These are phyloP conservation scores for Nyctibius grandis DNA, from an alignment of 2,797 vertebrate genomes.

Conservation along the genomic window DNA sequence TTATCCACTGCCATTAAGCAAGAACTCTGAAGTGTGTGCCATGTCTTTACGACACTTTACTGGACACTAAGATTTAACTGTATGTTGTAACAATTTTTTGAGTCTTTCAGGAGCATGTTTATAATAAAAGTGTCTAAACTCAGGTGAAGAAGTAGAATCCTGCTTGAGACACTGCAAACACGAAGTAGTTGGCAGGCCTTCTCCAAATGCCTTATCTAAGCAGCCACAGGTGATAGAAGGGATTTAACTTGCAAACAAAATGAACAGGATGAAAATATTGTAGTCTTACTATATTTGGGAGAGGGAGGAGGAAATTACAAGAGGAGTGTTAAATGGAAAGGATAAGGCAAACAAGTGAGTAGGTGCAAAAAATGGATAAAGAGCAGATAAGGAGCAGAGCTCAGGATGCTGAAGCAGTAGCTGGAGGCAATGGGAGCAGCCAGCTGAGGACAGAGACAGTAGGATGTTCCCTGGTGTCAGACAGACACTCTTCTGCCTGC, in stretches of 20 bases:
- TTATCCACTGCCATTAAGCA: background rate
- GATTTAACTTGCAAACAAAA: background rate
- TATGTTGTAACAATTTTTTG: rapidly evolving
- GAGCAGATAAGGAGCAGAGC: background rate
- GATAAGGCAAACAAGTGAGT: background rate
- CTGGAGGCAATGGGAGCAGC: background rate
- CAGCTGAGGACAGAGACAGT: background rate
- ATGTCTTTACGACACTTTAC: background rate
- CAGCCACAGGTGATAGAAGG: background rate
- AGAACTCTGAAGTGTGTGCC: background rate
- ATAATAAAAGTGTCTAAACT: background rate
- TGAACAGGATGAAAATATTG: background rate
- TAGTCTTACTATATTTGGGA: background rate
- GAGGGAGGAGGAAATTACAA: background rate
- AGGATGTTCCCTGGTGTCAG: background rate
- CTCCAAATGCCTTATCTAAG: background rate
- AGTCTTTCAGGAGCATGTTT: background rate
- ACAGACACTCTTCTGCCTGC: background rate
- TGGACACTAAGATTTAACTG: background rate
- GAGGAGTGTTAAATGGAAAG: background rate
- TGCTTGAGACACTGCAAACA: background rate
- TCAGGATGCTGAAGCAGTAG: background rate
- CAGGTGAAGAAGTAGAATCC: background rate
- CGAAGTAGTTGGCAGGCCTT: background rate
- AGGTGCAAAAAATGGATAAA: background rate